A percentile compares a stretch with the other conserved stretches of the same genome.
Evolutionary conservation across 2,797 vertebrate species (phyloP).

Genomic region (Parauchenoglanis punctatus): DNA sequence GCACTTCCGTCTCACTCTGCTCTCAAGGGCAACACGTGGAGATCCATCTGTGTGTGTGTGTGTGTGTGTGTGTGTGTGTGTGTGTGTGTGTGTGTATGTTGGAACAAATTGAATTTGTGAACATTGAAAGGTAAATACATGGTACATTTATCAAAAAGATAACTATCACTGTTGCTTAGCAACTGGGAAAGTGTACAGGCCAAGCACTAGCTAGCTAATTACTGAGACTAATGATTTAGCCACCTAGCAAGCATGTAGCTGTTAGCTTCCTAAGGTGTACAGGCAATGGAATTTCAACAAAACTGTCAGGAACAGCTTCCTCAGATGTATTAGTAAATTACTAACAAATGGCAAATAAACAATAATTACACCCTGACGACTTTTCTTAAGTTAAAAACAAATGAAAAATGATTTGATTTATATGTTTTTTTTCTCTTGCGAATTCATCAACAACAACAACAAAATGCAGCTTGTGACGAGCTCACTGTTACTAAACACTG

Average conservation of each 20-base stretch:
- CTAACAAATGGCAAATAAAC: background rate
- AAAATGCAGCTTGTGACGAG: too few relatives aligned
- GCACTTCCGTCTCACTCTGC: conserved; percentile 43
- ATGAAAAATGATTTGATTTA: too few relatives aligned
- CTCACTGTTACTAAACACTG: too few relatives aligned
- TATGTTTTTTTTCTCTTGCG: too few relatives aligned
- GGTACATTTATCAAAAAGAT: background rate
- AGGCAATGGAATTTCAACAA: background rate
- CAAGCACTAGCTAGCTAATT: background rate
- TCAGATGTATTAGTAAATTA: background rate
- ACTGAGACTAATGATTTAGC: background rate
- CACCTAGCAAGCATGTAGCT: background rate
- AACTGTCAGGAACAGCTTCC: background rate
- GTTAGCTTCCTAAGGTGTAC: background rate
- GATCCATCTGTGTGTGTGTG: conserved; percentile 52
- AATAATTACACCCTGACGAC: background rate
- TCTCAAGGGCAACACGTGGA: conserved; percentile 43
- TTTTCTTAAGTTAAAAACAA: too few relatives aligned
- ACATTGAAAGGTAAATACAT: background rate
- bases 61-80: conserved; percentile 34
- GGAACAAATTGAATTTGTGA: background rate
- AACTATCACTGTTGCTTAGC: conserved; percentile 10
- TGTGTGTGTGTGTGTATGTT: conserved; percentile 30
- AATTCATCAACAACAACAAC: too few relatives aligned
- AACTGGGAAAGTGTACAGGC: background rate